These are phyloP conservation scores for Aricia artaxerxes DNA, from an alignment of 2,888 invertebrate species.

Conservation along the genomic window DNA sequence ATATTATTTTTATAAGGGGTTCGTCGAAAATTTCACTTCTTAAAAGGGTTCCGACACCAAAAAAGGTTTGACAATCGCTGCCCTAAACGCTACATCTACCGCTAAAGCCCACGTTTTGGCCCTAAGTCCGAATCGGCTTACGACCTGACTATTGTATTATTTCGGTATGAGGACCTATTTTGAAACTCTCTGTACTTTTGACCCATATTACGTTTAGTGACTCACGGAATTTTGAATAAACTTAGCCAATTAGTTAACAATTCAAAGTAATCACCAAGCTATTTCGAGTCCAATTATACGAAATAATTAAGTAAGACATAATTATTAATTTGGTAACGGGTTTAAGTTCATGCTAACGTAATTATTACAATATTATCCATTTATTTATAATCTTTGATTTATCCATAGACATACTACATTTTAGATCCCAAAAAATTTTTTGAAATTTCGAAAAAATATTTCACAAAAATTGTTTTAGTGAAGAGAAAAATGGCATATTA, in stretches of 20 bases:
- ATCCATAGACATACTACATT: neutral
- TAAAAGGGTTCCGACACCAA: no score
- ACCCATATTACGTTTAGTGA: neutral
- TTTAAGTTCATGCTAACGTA: neutral
- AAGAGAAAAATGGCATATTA: neutral
- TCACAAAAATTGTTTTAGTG: neutral
- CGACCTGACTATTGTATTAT: constrained; percentile 25
- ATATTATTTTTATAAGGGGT: no score
- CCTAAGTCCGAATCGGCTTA: constrained; percentile 15
- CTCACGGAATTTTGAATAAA: neutral
- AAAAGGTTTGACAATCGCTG: no score
- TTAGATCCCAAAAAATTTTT: neutral
- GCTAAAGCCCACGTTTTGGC: neutral
- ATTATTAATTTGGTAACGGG: neutral
- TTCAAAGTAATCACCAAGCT: neutral
- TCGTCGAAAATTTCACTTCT: no score
- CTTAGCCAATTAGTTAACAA: neutral
- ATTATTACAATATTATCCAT: neutral
- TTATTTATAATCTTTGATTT: neutral
- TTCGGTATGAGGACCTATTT: constrained; percentile 22
- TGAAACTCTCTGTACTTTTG: constrained; percentile 14
- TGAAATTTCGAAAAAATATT: no score
- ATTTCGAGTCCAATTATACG: neutral
- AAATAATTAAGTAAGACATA: neutral
- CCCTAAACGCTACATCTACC: neutral